Evolutionary conservation across 2,888 invertebrate species (phyloP), one percentile per base, ranked within the genome.

Genomic region (Ptilodon capucinus): DNA sequence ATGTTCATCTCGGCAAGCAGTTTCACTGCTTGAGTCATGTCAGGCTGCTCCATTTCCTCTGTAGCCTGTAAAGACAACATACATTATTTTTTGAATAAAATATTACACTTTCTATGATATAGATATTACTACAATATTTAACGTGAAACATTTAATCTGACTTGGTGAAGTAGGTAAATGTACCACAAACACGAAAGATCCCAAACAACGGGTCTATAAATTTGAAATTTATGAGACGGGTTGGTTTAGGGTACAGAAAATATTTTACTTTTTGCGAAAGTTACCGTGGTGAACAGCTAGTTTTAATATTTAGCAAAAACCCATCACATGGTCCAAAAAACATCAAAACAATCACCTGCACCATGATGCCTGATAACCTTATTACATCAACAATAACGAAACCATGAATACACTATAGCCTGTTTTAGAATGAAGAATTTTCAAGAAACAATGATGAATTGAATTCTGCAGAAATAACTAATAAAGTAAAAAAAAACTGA

Each of bases 1-100:
- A 93, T 93, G 75, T 96, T 96, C 96, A 96, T 96, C 91, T 96
- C 96, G 55, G 93, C 94, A 38, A 96, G 87, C 57, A 96, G 86
- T 64, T 93, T 93, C 52, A 96, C 91, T 48, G 95, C 96, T 89
- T 95, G 95, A 40, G 95, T 94, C 63, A 96, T 90, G 80, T 96
- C 95, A 72, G 94, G 93, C 78, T 95, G 94, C 65, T 91, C 91
- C 71, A 81, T 86, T 81, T 91, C 91, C 51, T 91, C 91, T 43
- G 75, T 74, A 51, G 91, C 91, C 91, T 91, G 67, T 23, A 77
- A 82, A 50, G 18, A 17, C 39, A 53, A 45, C 23, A 44, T 8
- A n/a, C 38, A 4, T 13, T 32, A 14, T 1, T 13, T n/a, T 1
- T 7, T 2, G 9, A 23, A 7, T 7, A 0, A 23, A 23, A 9